Base-by-base conservation (phyloP, 2,113 vertebrate species). In the Leptosomus discolor region DNA sequence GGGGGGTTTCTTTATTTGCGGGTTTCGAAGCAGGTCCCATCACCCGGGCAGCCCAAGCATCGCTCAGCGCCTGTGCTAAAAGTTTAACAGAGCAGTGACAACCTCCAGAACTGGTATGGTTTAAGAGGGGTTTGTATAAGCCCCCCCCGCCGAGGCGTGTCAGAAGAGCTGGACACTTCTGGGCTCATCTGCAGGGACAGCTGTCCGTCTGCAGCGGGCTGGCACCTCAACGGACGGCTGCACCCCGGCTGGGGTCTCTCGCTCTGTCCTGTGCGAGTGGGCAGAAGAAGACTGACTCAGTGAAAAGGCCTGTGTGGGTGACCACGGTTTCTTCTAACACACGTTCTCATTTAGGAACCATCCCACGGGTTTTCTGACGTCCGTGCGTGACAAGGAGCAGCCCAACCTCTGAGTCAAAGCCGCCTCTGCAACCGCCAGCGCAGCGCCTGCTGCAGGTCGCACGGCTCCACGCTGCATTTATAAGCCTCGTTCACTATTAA, bases 401-500 rank as follows among this genome's bases (percentile, higher is more conserved):
- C 51, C 27, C 58, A 22, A 2, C 24, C 48, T 29, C 74, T 12
- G 46, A 18, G 48, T 5, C 46, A 7, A 36, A n/a, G 5, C 83
- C 4, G 2, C 32, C 43, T 56, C 48, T 15, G 53, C 65, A 12
- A 11, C 17, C 48, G 20, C 14, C 39, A 16, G 53, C 13, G 5
- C 56, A 7, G 34, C 8, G 8, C 12, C 15, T 14, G 50, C 79
- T 43, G 60, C 39, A 2, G 39, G 32, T 24, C 4, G 23, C 51
- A 16, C 8, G 6, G 32, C 8, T 30, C 1, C 3, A 14, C 3
- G 5, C 4, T 3, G 58, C 19, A 1, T 16, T 17, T 29, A 7
- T 3, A 4, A 1, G 56, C 39, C 70, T 56, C 12, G 43, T 12
- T 88, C 43, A 1, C 21, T 60, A 5, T 21, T 48, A 37, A 41